These are phyloP conservation scores for Polymixis flavicincta DNA, from an alignment of 2,888 invertebrate species.

Conservation along the genomic window DNA sequence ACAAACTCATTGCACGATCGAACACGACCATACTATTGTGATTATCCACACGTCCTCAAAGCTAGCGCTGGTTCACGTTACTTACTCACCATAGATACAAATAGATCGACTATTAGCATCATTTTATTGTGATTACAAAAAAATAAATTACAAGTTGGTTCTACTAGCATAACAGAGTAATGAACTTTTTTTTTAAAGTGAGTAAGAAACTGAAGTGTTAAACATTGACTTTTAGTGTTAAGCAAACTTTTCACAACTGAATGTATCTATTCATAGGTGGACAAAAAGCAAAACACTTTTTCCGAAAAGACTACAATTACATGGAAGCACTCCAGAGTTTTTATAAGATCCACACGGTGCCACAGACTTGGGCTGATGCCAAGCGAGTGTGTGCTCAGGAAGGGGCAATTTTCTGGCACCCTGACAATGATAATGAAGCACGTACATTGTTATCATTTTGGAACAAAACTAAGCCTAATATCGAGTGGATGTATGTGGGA, in stretches of 20 bases:
- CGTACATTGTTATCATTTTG: conserved; percentile 67
- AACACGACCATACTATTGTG: too few species aligned
- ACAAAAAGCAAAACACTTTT: conserved; percentile 74
- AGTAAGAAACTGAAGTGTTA: neutral
- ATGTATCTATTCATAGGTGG: conserved; percentile 69
- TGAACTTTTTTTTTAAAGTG: neutral
- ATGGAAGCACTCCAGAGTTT: conserved; percentile 74
- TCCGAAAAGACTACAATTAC: conserved; percentile 81
- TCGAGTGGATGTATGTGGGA: conserved; percentile 70
- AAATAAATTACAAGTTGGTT: neutral
- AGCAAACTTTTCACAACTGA: neutral
- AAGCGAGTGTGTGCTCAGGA: conserved; percentile 76
- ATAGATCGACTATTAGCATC: neutral
- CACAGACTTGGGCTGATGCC: conserved; percentile 77
- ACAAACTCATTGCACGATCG: neutral
- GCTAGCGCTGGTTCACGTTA: neutral
- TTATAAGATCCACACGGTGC: conserved; percentile 81
- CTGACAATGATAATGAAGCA: conserved; percentile 76
- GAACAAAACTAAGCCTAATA: conserved; percentile 70
- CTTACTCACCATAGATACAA: neutral
- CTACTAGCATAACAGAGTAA: neutral
- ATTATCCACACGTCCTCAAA: neutral
- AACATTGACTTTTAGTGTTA: neutral
- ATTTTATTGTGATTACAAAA: neutral
- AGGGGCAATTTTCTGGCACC: conserved; percentile 79